phyloP scores from a whole-genome alignment of 2,888 invertebrate species.

The Hypomecis punctinalis region DNA sequence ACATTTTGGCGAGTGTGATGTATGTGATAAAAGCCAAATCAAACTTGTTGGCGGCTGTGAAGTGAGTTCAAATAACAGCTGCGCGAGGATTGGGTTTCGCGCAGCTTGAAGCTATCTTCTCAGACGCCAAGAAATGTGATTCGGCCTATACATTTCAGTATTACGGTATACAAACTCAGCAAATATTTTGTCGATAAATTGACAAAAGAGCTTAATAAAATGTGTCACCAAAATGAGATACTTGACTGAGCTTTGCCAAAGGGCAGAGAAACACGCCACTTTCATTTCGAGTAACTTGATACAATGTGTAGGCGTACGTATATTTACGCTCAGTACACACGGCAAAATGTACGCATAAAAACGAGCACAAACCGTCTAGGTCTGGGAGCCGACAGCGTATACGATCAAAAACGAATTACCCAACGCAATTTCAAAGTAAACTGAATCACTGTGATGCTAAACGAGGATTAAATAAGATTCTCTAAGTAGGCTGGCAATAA shows the following conservation, averaged over 20 bases:
- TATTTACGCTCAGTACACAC: constrained; percentile 31
- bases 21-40: no score
- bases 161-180: not conserved
- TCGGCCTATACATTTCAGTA: no score
- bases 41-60: no score
- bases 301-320: constrained; percentile 31
- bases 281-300: constrained; percentile 32
- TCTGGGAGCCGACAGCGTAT: constrained; percentile 2
- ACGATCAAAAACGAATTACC: constrained; percentile 23
- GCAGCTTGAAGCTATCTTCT: no score
- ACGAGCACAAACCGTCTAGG: constrained; percentile 9
- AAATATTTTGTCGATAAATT: constrained; percentile 1
- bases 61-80: no score
- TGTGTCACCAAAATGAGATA: constrained; percentile 17
- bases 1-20: no score
- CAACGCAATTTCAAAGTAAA: constrained; percentile 29
- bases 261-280: constrained; percentile 29
- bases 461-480: constrained; percentile 16
- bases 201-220: constrained; percentile 8
- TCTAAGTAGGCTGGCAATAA: constrained; percentile 2
- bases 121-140: no score
- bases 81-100: no score
- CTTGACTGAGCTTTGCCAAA: constrained; percentile 22
- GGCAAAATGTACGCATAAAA: constrained; percentile 23
- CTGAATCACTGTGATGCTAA: constrained; percentile 22